Evolutionary conservation across 2,888 invertebrate species (phyloP), one percentile per base, ranked within the genome.

Genomic region (Agrotis segetum): DNA sequence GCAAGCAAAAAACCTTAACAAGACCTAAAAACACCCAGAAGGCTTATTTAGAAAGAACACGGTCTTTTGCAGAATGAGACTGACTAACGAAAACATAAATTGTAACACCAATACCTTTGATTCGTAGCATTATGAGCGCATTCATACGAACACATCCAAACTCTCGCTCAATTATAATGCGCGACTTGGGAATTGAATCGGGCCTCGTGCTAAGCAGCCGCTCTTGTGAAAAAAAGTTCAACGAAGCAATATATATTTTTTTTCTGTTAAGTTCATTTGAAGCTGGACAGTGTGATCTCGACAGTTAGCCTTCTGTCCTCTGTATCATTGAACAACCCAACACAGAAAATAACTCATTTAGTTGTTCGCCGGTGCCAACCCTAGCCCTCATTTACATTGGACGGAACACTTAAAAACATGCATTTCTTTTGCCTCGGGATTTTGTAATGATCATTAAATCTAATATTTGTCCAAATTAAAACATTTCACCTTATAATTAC

Each of bases 271-370:
- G 9, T 1, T 40, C 40, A 40, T 40, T 40, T 40, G 11, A 40
- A 11, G 40, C 34, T 11, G 40, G 17, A 68, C 17, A 29, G 19
- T 14, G 2, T 21, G 7, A 13, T 21, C 19, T n/a, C n/a, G n/a
- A 50, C n/a, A 16, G 40, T 46, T n/a, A 58, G 17, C 29, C 81
- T 81, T 69, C 69, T 66, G 16, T 50, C 2, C 0, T 59, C 0
- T n/a, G 16, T 16, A 6, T 0, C n/a, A 9, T 13, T 53, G 46
- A 13, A 21, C 78, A 79, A 74, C 74, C 71, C 74, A 74, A 68
- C 72, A 77, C 53, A 70, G 70, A 74, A 80, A 83, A 88, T 88
- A 88, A 88, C 85, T 88, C 88, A 88, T 87, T 86, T 82, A 76
- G 85, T 79, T 82, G 69, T 80, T 79, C 74, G 82, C 55, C 69